These are phyloP conservation scores for Anarhynchus alexandrinus DNA, from an alignment of 2,113 vertebrate genomes.

Conservation along the genomic window DNA sequence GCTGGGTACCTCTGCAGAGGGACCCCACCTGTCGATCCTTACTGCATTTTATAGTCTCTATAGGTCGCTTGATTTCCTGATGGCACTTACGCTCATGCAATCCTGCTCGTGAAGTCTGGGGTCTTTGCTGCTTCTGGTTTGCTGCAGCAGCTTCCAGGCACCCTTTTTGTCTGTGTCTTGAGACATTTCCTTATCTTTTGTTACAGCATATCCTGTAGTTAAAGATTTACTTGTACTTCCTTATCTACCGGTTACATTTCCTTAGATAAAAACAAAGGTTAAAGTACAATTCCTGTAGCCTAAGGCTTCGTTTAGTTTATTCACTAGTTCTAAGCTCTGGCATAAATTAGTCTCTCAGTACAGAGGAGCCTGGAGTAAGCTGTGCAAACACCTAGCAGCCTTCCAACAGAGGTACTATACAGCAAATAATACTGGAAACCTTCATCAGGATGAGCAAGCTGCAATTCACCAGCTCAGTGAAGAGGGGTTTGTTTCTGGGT, in stretches of 20 bases:
- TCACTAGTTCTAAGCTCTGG: background rate
- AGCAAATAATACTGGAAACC: background rate
- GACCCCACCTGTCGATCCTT: rapidly evolving
- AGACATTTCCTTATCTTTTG: background rate
- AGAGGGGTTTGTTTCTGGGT: background rate
- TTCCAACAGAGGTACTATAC: background rate
- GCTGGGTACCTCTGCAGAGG: background rate
- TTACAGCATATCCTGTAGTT: background rate
- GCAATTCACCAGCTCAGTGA: background rate
- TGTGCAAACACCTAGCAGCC: background rate
- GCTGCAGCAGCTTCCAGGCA: background rate
- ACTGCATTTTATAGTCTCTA: background rate
- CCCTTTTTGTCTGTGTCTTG: background rate
- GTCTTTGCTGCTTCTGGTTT: background rate
- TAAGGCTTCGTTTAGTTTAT: background rate
- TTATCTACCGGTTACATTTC: background rate
- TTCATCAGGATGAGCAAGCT: background rate
- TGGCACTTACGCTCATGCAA: background rate
- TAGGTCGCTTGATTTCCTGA: background rate
- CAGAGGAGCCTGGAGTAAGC: background rate
- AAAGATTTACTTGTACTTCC: background rate
- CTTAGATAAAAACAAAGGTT: background rate
- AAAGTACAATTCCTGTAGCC: background rate
- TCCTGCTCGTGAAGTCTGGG: background rate
- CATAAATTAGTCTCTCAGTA: background rate